Base-by-base conservation (phyloP, 2,888 invertebrate species). In the Yponomeuta malinellus region DNA sequence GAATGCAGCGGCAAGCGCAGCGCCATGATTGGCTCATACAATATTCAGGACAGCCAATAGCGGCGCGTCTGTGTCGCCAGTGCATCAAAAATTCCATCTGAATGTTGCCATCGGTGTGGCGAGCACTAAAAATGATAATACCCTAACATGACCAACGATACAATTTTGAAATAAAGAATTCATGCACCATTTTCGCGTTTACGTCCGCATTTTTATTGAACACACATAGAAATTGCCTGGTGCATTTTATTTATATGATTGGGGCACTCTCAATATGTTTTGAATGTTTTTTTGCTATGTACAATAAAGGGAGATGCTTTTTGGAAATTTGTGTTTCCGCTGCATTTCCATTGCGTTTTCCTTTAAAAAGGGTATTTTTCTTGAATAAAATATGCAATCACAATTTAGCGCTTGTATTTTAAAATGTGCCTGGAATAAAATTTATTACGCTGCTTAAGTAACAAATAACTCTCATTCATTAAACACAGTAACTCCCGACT, bases 51-150 rank as follows among this genome's bases (percentile, higher is more conserved):
- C 88, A 78, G 80, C 92, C 91, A 92, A 92, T 92, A 85, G 90
- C 86, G 86, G 79, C 82, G 78, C 86, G 88, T 81, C 89, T 89
- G 90, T 90, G 91, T 91, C 87, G 90, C 92, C 90, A 90, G 90
- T 92, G 91, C 91, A 93, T 93, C 92, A 92, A 93, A 93, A 92
- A 93, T 92, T 93, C 93, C 89, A 93, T 93, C 92, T 92, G 92
- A 90, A 89, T 90, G 89, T 29, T 65, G 48, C 71, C 89, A 87
- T 83, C 87, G 86, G 88, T 91, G 91, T 92, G 91, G 90, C 87
- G 82, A 90, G 91, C 89, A 91, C 92, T 92, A 92, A 93, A 93
- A 92, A 92, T 92, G 91, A 92, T 92, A 92, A 92, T 92, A 84
- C 91, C 87, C 88, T 88, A 89, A 90, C 89, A 88, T 89, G 88